Evolutionary conservation across 2,888 invertebrate genomes (phyloP), one percentile per base, ranked within the genome.

Genomic region (Phragmatobia fuliginosa): DNA sequence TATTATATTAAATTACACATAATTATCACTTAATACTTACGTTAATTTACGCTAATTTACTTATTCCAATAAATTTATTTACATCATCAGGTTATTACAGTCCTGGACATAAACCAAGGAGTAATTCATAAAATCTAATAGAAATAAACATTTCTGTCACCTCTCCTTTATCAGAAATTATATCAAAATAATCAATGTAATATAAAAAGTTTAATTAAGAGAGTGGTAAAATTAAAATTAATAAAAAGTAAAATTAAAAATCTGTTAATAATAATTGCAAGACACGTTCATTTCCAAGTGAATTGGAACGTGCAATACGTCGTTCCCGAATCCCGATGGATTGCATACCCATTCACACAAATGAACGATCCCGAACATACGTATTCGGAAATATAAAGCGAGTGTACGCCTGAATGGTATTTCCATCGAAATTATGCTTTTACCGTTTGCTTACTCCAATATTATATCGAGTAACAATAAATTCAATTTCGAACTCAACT

Each of bases 181-280:
- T 11, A 18, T 31, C 28, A 62, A 4, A 28, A 28, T 4, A 63
- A 63, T 21, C 5, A 25, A 36, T 33, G 10, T 1, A 56, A 25
- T 74, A 74, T 78, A 68, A 74, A 70, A 72, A 32, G 56, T 67
- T 70, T 74, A 78, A 82, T 83, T 79, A 80, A 76, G 66, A 76
- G 32, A 66, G 72, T 70, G 72, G 76, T 78, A 75, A 77, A 74
- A 58, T 67, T 71, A 73, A 78, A 70, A 76, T 73, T 66, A 79
- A 62, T 31, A 16, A 49, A 84, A 81, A 76, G 77, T 71, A 62
- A 63, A 84, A 88, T 89, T 87, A 86, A 87, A 90, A 89, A 89
- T 88, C 85, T 88, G 88, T 87, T 83, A 87, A 88, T 88, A 86
- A 88, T 87, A 87, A 88, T 88, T 85, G 83, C 80, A 69, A 33